Conservation (phyloP, 2,888 invertebrate species). For the Dromius quadrimaculatus region DNA sequence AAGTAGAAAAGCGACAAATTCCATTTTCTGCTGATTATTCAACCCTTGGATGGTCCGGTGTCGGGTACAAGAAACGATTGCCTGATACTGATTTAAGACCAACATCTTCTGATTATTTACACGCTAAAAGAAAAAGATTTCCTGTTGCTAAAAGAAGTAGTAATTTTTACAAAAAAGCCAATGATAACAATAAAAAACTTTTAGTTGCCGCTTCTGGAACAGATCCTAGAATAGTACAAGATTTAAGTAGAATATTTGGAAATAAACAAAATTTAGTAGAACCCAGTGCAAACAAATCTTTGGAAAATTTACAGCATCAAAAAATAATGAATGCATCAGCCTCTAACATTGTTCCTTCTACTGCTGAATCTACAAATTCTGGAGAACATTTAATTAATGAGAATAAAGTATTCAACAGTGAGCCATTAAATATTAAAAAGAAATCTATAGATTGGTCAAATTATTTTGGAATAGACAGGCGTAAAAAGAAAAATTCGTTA, state of each 20-base stretch:
- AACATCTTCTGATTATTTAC: slow-evolving; percentile 49
- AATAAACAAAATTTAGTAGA: slow-evolving; percentile 58
- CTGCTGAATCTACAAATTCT: slow-evolving; percentile 54
- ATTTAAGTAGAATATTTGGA: slow-evolving; percentile 77
- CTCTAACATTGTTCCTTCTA: not conserved
- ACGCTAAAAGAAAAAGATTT: slow-evolving; percentile 69
- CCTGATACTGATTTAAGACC: slow-evolving; percentile 61
- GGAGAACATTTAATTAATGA: slow-evolving; percentile 63
- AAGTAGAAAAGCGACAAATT: slow-evolving; percentile 67
- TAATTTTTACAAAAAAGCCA: slow-evolving; percentile 56
- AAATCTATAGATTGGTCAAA: slow-evolving; percentile 90
- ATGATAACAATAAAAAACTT: slow-evolving; percentile 59
- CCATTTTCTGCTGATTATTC: slow-evolving; percentile 56
- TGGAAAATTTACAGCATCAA: no score
- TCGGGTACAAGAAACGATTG: slow-evolving; percentile 69
- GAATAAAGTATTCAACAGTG: no score
- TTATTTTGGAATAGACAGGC: slow-evolving; percentile 86
- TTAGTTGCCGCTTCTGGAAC: slow-evolving; percentile 68
- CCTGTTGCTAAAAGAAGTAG: slow-evolving; percentile 78
- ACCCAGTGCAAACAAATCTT: no score
- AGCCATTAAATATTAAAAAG: slow-evolving; percentile 72
- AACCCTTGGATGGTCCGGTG: slow-evolving; percentile 66
- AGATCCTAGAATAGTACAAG: slow-evolving; percentile 78
- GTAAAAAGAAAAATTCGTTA: slow-evolving; percentile 76
- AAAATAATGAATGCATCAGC: no score